Base-by-base conservation (phyloP, 2,113 vertebrate species). In the Epinephelus lanceolatus region DNA sequence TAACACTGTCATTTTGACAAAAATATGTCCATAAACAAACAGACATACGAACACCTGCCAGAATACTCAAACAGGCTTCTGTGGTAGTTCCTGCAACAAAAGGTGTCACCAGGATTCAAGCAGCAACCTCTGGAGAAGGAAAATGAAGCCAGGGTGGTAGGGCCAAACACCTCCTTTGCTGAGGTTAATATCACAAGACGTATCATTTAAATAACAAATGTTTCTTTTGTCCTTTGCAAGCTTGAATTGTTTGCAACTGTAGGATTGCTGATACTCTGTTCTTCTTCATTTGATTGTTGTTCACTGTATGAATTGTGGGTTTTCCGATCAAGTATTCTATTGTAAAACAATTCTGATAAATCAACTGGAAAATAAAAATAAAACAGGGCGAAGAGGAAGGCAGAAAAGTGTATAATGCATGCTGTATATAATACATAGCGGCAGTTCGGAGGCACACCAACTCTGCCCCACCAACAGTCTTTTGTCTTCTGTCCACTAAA, bases 401-500 rank as follows among this genome's bases (percentile, higher is more conserved):
- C 2, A 23, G 55, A 12, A 19, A 14, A 15, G 30, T 30, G n/a
- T 3, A 42, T 33, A 17, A 19, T 57, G 19, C 25, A 25, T 25
- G 19, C 3, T 71, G 59, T 55, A n/a, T 25, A 33, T n/a, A n/a
- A 12, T n/a, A 23, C 4, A 65, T 10, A 51, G 40, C 51, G 45
- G 67, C 13, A 37, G 45, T 4, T n/a, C 12, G 5, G 56, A 27
- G 18, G 30, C n/a, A 60, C 25, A 52, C 30, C 49, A 13, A 60
- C 37, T 52, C 25, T 61, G 47, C 53, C 11, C 57, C 37, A 68
- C 27, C 4, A 13, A 0, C n/a, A 49, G 18, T 33, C 53, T 52
- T 56, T 78, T n/a, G 25, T 51, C 71, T 25, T 30, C n/a, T 45
- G 57, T 63, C 30, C 25, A 49, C 37, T 19, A 57, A 80, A 53